phyloP scores from a whole-genome alignment of 2,797 vertebrate species.

The Thamnophis elegans region DNA sequence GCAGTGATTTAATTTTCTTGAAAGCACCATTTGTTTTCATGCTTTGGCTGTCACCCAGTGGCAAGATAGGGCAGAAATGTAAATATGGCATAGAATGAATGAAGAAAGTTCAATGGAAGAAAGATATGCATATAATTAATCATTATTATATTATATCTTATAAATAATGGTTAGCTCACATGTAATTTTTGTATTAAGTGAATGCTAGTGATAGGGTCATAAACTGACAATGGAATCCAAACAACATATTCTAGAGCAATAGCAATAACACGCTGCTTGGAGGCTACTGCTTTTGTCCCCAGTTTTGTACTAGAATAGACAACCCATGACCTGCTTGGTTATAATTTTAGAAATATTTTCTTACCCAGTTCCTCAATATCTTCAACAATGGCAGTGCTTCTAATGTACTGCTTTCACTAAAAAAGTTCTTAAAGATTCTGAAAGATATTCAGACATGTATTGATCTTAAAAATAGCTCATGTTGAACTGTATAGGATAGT shows the following conservation, averaged over 20 bases:
- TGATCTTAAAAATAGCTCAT: not conserved
- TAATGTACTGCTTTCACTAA: not conserved
- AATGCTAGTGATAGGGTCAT: constrained; percentile 38
- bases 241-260: constrained; percentile 28
- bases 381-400: not conserved
- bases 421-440: not conserved
- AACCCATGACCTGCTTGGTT: not conserved
- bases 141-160: not conserved
- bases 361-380: not conserved
- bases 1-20: constrained; percentile 55
- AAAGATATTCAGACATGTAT: not conserved
- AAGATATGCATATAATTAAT: constrained; percentile 50
- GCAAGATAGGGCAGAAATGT: constrained; percentile 66
- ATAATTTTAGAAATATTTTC: not conserved
- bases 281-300: constrained; percentile 23
- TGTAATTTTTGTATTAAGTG: not conserved
- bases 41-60: constrained; percentile 71
- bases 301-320: constrained; percentile 34
- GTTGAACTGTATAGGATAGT: not conserved
- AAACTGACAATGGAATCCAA: constrained; percentile 34
- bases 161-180: constrained; percentile 19
- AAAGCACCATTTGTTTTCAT: constrained; percentile 67
- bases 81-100: constrained; percentile 56
- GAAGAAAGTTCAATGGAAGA: constrained; percentile 41
- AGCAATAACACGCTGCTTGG: constrained; percentile 5